Evolutionary conservation across 2,797 vertebrate genomes (phyloP), one percentile per base, ranked within the genome.

Genomic region (Pangasius krempfi): DNA sequence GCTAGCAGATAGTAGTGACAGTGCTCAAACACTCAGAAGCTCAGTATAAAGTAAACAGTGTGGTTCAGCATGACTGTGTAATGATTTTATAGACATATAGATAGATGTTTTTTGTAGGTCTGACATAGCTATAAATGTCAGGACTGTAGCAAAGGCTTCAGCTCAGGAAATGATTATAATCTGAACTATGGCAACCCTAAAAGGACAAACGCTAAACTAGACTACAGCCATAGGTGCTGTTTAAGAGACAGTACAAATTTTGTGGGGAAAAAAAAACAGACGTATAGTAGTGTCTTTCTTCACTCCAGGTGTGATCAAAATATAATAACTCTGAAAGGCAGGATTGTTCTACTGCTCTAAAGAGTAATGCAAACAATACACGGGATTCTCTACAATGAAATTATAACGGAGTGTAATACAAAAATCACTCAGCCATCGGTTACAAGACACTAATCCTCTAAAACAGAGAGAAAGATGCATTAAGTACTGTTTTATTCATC

Each of bases 381-480:
- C 13, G 3, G 47, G 16, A 16, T 58, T 40, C 72, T 62, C 52
- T 86, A 10, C 54, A 66, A 80, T 66, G 5, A 54, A 80, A n/a
- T n/a, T n/a, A 54, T 58, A 73, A 50, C 66, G 52, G 52, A 86
- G 40, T 50, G 30, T 37, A 81, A 68, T 68, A 37, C 33, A 18
- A 86, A 86, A 81, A 72, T 89, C 64, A 73, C 72, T 81, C 76
- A 89, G 40, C 52, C 64, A 70, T 81, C 56, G 14, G 25, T 58
- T 47, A 75, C 40, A 47, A 75, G 22, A 47, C 72, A 9, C 56
- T 86, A 86, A 73, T 81, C 66, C 84, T 64, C 64, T 33, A 47
- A 40, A 79, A n/a, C 40, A 5, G 54, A 25, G n/a, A 54, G 30
- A 70, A 64, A 40, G 20, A 54, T 9, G 5, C 37, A 47, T 64